phyloP scores from a whole-genome alignment of 1,140 invertebrate genomes.

The Ruditapes philippinarum region DNA sequence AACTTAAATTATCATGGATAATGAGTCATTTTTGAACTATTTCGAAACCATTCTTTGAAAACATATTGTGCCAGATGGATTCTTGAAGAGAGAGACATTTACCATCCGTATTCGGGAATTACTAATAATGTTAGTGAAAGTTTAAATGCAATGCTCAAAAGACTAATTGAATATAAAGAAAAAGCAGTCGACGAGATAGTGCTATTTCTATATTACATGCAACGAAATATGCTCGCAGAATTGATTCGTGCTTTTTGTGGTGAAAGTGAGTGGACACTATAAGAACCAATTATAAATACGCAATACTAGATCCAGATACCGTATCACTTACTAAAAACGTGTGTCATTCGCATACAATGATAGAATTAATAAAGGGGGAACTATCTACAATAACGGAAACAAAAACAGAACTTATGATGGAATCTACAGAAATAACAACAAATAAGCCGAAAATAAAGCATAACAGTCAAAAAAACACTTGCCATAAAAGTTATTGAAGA shows the following conservation, averaged over 20 bases:
- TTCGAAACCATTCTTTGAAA: conserved; percentile 12
- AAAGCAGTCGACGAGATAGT: conserved; percentile 42
- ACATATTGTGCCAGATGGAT: conserved; percentile 28
- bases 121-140: conserved; percentile 14
- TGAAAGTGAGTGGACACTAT: conserved; percentile 32
- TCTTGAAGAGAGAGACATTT: conserved; percentile 31
- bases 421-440: too few relatives aligned
- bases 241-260: conserved; percentile 43
- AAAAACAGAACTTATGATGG: background rate
- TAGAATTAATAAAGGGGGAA: conserved; percentile 44
- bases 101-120: conserved; percentile 8
- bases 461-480: background rate
- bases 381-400: background rate
- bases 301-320: conserved; percentile 23
- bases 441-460: background rate
- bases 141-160: conserved; percentile 27
- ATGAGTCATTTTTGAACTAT: conserved; percentile 17
- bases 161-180: conserved; percentile 51
- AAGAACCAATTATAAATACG: conserved; percentile 5
- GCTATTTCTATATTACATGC: conserved; percentile 36
- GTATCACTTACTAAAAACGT: conserved; percentile 31
- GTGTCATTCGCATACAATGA: conserved; percentile 36
- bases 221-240: conserved; percentile 28
- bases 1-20: conserved; percentile 31
- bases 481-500: conserved; percentile 29